Evolutionary conservation across 1,140 invertebrate species (phyloP), one percentile per base, ranked within the genome.

Genomic region (Drosophila asahinai): DNA sequence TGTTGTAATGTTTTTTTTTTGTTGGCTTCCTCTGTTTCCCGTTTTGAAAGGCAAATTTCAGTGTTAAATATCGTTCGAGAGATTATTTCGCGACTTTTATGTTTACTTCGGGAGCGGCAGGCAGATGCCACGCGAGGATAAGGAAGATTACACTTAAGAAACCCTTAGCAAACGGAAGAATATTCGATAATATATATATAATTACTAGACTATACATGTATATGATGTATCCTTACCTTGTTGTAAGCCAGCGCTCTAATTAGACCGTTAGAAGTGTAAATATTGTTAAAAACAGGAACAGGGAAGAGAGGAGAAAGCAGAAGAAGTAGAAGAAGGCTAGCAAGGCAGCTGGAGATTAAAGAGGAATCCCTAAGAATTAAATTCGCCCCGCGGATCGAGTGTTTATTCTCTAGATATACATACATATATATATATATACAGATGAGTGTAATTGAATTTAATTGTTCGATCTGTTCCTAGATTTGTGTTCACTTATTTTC

Each of bases 31-130:
- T 45, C 22, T 59, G 49, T 67, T 78, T 57, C 22, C 40, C 60
- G 80, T 75, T 83, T 83, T 66, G 59, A 80, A 80, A 79, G 77
- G 58, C 68, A 78, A 67, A 61, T 74, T 64, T 54, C 79, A 80
- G 67, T 89, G 83, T 87, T 89, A 81, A 84, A 87, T 89, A 51
- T 62, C 55, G 84, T 89, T 87, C 73, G 61, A 45, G 58, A 60
- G 43, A 74, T 58, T 78, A 60, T 78, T 63, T 40, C 17, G 17
- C 40, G 43, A 78, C 59, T 65, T 80, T 77, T 65, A 77, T 66
- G 77, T 81, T 84, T 65, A 61, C 22, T 48, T 59, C 19, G n/a
- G 70, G 36, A 49, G 19, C 36, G 38, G 14, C 30, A 36, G 42
- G 27, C 12, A 54, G 22, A 40, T 63, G 27, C 38, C 51, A 36